Base-by-base conservation (phyloP, 1,140 invertebrate species). In the Phocides pigmalion region DNA sequence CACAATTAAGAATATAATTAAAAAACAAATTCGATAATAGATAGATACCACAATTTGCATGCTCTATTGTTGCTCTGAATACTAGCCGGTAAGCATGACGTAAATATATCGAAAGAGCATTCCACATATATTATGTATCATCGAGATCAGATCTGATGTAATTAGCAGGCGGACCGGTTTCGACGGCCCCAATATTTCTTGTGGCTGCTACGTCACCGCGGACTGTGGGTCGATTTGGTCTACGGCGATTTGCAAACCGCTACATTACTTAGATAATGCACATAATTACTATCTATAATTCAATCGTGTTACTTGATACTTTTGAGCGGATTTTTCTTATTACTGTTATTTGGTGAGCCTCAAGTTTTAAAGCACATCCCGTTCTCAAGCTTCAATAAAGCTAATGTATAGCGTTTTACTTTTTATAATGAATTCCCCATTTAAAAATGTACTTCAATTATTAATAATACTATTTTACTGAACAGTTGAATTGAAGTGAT, bases 161-260 rank as follows among this genome's bases (percentile, higher is more conserved):
- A 84, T 59, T 62, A 66, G 56, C 70, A 68, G 50, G 66, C 59
- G 58, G 68, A 84, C 84, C 80, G 82, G 84, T 87, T 81, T 61
- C 16, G 61, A 32, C 70, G 73, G 71, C 80, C 75, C 75, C 83
- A 68, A 84, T 82, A 77, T 64, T 71, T 73, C 58, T 66, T 69
- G 67, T 50, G 28, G 20, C 35, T 56, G 54, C 72, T 72, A 74
- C 73, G 76, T 77, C 80, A 74, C 63, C 62, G 22, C 61, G 17
- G 28, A 49, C 14, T 44, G 35, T 59, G 28, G 72, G 28, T 49
- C 46, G 39, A 68, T 68, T 72, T 64, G 51, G 47, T 28, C 54
- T 58, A 58, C 25, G 50, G 32, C 37, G 50, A 53, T 25, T 53
- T 53, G 50, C 50, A 53, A 37, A 20, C 28, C 17, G 15, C 41